A percentile compares a stretch with the other conserved stretches of the same genome.
Conservation (phyloP, 2,113 vertebrate species). For the Hydrochoerus hydrochaeris region DNA sequence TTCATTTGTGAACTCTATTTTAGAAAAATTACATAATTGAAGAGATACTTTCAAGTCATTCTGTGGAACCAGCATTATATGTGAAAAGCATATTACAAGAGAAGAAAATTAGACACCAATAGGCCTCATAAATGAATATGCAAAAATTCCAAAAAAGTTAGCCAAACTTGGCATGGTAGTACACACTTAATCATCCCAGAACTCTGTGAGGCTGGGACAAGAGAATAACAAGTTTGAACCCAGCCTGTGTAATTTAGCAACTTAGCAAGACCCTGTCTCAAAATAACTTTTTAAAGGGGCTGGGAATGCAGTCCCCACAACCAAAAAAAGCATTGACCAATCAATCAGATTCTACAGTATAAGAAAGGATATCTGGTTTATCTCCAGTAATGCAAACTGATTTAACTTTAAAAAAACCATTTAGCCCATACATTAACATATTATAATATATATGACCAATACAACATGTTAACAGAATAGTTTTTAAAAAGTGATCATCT, state of each 20-base stretch:
- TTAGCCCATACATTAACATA: not conserved
- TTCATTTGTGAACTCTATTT: slow-evolving; percentile 4
- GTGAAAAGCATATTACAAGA: not conserved
- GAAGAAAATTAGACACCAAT: not conserved
- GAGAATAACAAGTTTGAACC: not conserved
- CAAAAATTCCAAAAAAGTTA: not conserved
- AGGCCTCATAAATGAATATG: not conserved
- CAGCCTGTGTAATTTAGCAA: not conserved
- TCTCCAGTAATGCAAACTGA: not conserved
- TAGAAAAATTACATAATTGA: not conserved
- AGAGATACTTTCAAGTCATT: not conserved
- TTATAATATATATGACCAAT: not conserved
- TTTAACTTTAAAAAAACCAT: not conserved
- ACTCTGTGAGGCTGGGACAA: not conserved
- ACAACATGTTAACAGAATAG: no score
- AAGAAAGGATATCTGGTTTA: not conserved
- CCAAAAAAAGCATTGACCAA: not conserved
- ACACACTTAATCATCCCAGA: not conserved
- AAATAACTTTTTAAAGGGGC: not conserved
- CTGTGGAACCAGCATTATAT: not conserved
- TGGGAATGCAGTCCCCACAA: not conserved
- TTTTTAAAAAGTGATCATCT: no score
- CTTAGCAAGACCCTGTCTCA: not conserved
- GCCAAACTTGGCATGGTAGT: not conserved
- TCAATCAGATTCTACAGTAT: not conserved